Percentiles rank a stretch among this genome's conserved stretches.
phyloP scores from a whole-genome alignment of 1,140 invertebrate species.

The Drosophila pseudoobscura region DNA sequence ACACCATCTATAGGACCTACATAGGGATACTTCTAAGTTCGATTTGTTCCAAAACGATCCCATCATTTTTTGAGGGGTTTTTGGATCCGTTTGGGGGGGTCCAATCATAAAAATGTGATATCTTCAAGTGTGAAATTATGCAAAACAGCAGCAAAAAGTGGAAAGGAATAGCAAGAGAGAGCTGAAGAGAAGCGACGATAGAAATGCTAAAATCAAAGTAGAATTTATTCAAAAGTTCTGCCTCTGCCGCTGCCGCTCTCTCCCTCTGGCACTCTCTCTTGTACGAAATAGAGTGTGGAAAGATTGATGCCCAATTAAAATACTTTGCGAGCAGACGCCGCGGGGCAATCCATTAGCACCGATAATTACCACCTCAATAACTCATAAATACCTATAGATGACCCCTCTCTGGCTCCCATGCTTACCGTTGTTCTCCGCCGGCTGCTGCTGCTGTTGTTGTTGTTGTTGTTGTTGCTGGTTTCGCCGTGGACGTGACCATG shows the following conservation, averaged over 20 bases:
- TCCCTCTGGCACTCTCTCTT: constrained; percentile 7
- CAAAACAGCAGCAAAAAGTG: constrained; percentile 43
- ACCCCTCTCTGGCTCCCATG: background rate
- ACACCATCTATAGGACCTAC: too few species aligned
- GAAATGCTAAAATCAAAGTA: constrained; percentile 42
- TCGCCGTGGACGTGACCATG: constrained; percentile 28
- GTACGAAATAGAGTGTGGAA: constrained; percentile 28
- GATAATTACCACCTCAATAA: constrained; percentile 69
- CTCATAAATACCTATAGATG: constrained; percentile 53
- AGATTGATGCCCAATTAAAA: constrained; percentile 78
- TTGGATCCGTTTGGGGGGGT: constrained; percentile 8
- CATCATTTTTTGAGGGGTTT: background rate
- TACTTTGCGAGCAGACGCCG: constrained; percentile 39
- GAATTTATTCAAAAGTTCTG: constrained; percentile 33
- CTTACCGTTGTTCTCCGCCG: constrained; percentile 50
- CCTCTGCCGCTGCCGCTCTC: background rate
- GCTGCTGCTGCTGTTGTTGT: background rate
- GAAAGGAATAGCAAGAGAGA: background rate
- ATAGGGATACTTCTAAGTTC: too few species aligned
- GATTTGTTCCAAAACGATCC: too few species aligned
- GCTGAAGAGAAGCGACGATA: background rate
- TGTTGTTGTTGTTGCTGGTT: constrained; percentile 24
- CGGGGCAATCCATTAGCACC: constrained; percentile 49
- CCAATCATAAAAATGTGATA: constrained; percentile 29
- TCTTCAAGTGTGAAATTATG: constrained; percentile 60